Conservation (phyloP, 2,113 vertebrate species). For the Petrocephalus zakoni region DNA sequence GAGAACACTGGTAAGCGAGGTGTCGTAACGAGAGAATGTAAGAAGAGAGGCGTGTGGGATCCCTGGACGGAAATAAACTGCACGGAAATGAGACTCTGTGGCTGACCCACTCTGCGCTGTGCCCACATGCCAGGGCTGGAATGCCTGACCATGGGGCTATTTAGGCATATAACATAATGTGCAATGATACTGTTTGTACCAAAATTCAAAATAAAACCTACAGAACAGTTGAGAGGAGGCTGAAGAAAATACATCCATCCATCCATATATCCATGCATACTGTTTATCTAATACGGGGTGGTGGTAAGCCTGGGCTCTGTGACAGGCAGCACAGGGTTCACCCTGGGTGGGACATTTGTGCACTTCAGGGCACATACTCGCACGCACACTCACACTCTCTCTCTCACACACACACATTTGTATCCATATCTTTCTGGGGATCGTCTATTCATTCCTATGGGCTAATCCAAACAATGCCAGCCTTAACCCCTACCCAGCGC, state of each 20-base stretch:
- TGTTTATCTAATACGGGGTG: background rate
- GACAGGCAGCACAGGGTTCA: background rate
- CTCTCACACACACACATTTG: background rate
- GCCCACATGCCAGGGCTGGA: background rate
- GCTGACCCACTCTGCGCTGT: background rate
- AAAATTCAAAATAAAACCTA: background rate
- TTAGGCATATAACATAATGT: background rate
- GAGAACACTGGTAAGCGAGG: background rate
- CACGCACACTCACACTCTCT: background rate
- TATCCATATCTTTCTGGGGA: background rate
- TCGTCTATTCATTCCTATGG: background rate
- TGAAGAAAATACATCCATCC: background rate
- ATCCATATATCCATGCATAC: background rate
- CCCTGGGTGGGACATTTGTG: background rate
- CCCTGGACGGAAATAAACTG: background rate
- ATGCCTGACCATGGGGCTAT: background rate
- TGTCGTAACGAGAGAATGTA: background rate
- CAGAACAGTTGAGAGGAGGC: background rate
- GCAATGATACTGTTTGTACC: background rate
- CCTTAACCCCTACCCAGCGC: background rate
- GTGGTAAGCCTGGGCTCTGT: background rate
- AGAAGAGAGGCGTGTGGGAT: background rate
- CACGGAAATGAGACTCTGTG: background rate
- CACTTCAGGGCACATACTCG: background rate
- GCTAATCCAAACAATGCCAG: background rate